Evolutionary conservation across 2,797 vertebrate genomes (phyloP).

Genomic region (Crenuchus spilurus): DNA sequence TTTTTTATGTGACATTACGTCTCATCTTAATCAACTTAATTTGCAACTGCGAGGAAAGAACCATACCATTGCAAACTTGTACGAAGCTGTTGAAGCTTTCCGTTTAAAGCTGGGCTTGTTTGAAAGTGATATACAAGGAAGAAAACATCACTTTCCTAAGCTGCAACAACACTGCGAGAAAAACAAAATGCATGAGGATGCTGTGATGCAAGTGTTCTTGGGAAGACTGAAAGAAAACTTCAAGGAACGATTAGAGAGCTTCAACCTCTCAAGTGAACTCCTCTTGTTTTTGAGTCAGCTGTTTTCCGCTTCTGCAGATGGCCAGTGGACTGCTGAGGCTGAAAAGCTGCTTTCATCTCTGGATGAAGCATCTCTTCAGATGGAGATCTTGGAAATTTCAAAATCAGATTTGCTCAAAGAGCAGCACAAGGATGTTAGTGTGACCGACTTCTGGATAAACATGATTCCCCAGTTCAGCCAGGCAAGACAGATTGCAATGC

Average conservation of each 20-base stretch:
- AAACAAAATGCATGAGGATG: neutral
- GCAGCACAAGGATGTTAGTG: too few relatives aligned
- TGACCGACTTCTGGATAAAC: too few relatives aligned
- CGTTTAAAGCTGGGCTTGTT: neutral
- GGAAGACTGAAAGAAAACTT: neutral
- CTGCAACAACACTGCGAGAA: too few relatives aligned
- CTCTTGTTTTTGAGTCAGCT: neutral
- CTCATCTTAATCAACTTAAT: neutral
- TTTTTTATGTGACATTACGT: too few relatives aligned
- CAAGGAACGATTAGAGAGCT: neutral
- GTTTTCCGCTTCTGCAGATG: neutral
- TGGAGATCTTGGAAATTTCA: too few relatives aligned
- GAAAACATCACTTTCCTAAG: too few relatives aligned
- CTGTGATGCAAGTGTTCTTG: neutral
- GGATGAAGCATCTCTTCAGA: too few relatives aligned
- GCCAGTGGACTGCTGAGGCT: neutral
- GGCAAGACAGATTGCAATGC: too few relatives aligned
- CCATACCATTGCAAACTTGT: neutral
- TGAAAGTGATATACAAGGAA: neutral
- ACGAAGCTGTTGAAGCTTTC: neutral
- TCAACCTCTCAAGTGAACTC: neutral
- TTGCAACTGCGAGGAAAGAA: neutral
- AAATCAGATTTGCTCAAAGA: too few relatives aligned
- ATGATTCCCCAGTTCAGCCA: too few relatives aligned
- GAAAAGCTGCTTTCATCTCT: too few relatives aligned